Percentiles rank a stretch among this genome's conserved stretches.
Evolutionary conservation across 1,140 invertebrate genomes (phyloP).

Genomic region (Leptestheria dahalacensis): DNA sequence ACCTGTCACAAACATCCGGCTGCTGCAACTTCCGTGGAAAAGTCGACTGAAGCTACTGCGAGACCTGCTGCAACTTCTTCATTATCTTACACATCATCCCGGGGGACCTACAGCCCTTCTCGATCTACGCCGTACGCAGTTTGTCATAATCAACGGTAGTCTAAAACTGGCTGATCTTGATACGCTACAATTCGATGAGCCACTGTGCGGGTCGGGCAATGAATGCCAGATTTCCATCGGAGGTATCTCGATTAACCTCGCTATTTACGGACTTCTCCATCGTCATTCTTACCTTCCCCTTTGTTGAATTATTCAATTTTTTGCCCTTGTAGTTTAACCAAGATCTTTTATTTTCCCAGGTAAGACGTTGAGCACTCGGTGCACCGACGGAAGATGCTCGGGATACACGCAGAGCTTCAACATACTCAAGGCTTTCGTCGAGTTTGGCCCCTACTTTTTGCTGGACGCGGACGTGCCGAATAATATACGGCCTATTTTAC

Average conservation of each 20-base stretch:
- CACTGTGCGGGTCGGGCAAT: conserved; percentile 23
- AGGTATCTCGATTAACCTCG: background rate
- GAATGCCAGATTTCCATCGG: conserved; percentile 20
- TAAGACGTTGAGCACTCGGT: conserved; percentile 19
- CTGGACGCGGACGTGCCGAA: background rate
- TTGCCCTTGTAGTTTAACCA: no score
- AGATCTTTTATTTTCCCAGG: background rate
- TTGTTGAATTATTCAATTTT: no score
- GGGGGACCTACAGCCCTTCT: conserved; percentile 33
- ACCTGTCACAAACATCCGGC: conserved; percentile 30
- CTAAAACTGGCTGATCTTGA: conserved; percentile 36
- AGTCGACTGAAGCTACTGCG: conserved; percentile 20
- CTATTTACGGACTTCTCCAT: background rate
- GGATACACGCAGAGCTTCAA: conserved; percentile 33
- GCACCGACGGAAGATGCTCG: conserved; percentile 26
- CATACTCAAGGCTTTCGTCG: conserved; percentile 26
- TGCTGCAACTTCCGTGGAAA: conserved; percentile 29
- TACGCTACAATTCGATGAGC: conserved; percentile 31
- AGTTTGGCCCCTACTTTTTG: conserved; percentile 6
- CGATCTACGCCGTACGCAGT: conserved; percentile 35
- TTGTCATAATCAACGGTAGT: conserved; percentile 30
- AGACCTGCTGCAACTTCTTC: conserved; percentile 30
- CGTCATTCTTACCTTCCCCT: no score
- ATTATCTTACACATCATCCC: conserved; percentile 28
- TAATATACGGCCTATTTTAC: background rate